Percentiles rank a stretch among this genome's conserved stretches.
These are phyloP conservation scores for Batillaria attramentaria DNA, from an alignment of 1,140 invertebrate genomes.

Conservation along the genomic window DNA sequence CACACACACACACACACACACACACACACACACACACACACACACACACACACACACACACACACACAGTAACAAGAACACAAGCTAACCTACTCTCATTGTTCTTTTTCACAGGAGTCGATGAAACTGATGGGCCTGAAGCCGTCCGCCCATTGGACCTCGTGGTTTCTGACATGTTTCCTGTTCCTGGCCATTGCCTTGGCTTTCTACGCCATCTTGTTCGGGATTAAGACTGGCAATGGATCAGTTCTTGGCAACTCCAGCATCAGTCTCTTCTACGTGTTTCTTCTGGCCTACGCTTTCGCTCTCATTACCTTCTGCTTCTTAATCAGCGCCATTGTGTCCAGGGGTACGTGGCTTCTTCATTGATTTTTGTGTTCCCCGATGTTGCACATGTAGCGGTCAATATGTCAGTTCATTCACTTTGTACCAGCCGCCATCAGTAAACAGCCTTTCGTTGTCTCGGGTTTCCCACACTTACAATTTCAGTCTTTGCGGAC, in stretches of 20 bases:
- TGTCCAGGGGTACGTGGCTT: slow-evolving; percentile 78
- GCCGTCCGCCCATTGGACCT: slow-evolving; percentile 85
- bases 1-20: no score
- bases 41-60: no score
- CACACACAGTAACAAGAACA: no score
- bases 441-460: not conserved
- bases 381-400: no score
- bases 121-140: slow-evolving; percentile 93
- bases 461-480: no score
- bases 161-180: slow-evolving; percentile 86
- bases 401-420: no score
- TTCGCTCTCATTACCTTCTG: slow-evolving; percentile 74
- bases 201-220: slow-evolving; percentile 68
- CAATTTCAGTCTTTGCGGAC: no score
- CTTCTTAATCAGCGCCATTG: slow-evolving; percentile 75
- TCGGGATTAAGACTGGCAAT: slow-evolving; percentile 32
- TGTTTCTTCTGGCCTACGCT: slow-evolving; percentile 75
- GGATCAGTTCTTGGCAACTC: slow-evolving; percentile 72
- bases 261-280: slow-evolving; percentile 72
- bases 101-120: slow-evolving; percentile 77
- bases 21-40: no score
- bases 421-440: no score
- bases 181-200: slow-evolving; percentile 78
- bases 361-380: no score
- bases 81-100: not conserved